These are phyloP conservation scores for Opisthograptis luteolata DNA, from an alignment of 2,888 invertebrate species.

Conservation along the genomic window DNA sequence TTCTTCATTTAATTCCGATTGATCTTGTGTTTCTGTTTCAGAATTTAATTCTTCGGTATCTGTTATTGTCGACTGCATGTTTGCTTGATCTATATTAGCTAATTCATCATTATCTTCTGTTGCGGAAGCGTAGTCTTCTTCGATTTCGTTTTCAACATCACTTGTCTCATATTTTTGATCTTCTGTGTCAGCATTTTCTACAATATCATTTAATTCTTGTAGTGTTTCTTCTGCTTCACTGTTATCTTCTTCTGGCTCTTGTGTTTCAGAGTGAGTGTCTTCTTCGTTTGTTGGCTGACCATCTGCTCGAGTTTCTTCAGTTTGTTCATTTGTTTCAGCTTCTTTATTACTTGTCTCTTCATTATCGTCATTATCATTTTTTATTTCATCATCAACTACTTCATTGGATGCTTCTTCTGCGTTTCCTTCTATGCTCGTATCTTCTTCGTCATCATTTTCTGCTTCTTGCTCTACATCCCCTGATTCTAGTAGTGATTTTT, in stretches of 20 bases:
- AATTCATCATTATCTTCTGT: not conserved
- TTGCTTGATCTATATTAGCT: not conserved
- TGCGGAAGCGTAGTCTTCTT: not conserved
- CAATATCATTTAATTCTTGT: not conserved
- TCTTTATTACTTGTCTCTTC: not conserved
- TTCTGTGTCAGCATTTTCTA: not conserved
- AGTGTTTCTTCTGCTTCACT: not conserved
- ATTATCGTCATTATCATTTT: not conserved
- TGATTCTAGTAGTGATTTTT: not conserved
- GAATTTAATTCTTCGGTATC: not conserved
- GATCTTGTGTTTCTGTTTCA: not conserved
- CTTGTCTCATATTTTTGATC: constrained; percentile 1
- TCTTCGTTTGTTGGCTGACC: not conserved
- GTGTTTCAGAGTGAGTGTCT: not conserved
- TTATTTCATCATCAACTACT: not conserved
- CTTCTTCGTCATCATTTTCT: not conserved
- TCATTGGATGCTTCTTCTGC: not conserved
- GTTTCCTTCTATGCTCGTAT: not conserved
- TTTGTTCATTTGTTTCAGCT: not conserved
- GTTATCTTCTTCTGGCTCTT: not conserved
- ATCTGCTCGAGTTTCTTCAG: not conserved
- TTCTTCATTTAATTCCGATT: constrained; percentile 1
- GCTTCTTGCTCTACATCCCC: not conserved
- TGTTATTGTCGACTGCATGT: not conserved
- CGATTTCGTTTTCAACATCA: not conserved